These are phyloP conservation scores for Microtus richardsoni DNA, from an alignment of 2,113 vertebrate genomes.

Conservation along the genomic window DNA sequence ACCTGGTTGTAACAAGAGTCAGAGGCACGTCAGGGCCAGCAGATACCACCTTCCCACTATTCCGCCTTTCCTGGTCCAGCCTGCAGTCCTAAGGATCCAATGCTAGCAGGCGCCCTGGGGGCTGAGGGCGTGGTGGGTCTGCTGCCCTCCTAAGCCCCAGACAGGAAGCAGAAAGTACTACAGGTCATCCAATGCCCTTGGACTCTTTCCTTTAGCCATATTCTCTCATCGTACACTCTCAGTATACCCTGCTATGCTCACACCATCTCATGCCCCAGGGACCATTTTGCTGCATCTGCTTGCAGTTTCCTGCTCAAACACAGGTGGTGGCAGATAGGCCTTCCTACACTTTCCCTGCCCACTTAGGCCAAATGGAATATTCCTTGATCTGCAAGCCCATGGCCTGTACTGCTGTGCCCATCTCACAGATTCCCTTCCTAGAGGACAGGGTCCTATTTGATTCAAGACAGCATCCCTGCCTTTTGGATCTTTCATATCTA, in stretches of 20 bases:
- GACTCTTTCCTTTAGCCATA: neutral
- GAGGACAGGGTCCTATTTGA: neutral
- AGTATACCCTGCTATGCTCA: neutral
- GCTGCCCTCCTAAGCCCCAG: neutral
- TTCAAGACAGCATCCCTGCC: neutral
- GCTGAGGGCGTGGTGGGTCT: neutral
- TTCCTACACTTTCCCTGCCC: neutral
- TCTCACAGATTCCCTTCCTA: neutral
- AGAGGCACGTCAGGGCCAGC: neutral
- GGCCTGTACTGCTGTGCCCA: neutral
- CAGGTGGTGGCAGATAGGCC: neutral
- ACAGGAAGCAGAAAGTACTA: neutral
- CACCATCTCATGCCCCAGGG: too few relatives aligned
- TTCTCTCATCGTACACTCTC: neutral
- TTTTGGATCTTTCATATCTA: neutral
- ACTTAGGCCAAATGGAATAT: neutral
- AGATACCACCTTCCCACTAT: neutral
- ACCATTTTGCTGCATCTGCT: neutral
- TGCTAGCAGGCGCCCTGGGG: neutral
- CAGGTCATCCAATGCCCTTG: neutral
- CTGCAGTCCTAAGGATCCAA: neutral
- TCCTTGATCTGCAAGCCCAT: neutral
- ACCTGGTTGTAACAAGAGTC: conserved; percentile 86
- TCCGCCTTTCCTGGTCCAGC: neutral
- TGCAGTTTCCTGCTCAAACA: neutral